Percentiles rank a stretch among this genome's conserved stretches.
Conservation (phyloP, 1,140 invertebrate genomes). For the Drosophila tristis region DNA sequence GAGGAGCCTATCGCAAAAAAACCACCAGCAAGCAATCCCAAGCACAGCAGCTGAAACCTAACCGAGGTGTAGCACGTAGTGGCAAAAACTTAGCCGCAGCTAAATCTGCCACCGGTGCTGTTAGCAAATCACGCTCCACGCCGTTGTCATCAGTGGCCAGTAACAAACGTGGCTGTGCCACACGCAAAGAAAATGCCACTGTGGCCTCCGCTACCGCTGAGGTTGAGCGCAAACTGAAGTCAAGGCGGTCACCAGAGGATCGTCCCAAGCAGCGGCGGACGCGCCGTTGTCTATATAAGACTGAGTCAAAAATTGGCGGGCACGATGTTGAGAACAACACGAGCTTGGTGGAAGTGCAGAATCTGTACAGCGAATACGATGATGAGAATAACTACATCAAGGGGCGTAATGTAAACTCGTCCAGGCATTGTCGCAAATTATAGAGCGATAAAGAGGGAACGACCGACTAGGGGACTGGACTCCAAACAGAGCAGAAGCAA, state of each 20-base stretch:
- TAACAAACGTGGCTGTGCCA: constrained; percentile 74
- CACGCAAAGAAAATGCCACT: constrained; percentile 56
- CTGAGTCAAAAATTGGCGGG: constrained; percentile 62
- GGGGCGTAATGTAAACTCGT: constrained; percentile 62
- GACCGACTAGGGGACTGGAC: background rate
- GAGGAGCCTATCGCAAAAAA: constrained; percentile 9
- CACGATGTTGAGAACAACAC: constrained; percentile 74
- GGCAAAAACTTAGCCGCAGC: constrained; percentile 5
- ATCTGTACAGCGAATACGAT: constrained; percentile 64
- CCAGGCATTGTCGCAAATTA: constrained; percentile 77
- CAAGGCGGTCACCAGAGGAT: constrained; percentile 26
- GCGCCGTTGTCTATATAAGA: constrained; percentile 79
- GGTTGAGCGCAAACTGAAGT: constrained; percentile 61
- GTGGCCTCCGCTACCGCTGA: constrained; percentile 72
- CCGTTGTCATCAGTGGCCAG: constrained; percentile 60
- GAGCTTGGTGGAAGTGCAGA: constrained; percentile 68
- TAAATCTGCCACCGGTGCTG: constrained; percentile 10
- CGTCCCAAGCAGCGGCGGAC: constrained; percentile 56
- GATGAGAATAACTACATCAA: constrained; percentile 78
- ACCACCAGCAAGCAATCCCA: constrained; percentile 41
- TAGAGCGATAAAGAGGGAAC: constrained; percentile 22
- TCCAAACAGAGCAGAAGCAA: constrained; percentile 8
- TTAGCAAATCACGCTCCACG: constrained; percentile 33
- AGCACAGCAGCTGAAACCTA: constrained; percentile 28
- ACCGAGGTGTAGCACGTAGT: constrained; percentile 11